These are phyloP conservation scores for Embidobia sp. DNA, from an alignment of 2,888 invertebrate species.

Conservation along the genomic window DNA sequence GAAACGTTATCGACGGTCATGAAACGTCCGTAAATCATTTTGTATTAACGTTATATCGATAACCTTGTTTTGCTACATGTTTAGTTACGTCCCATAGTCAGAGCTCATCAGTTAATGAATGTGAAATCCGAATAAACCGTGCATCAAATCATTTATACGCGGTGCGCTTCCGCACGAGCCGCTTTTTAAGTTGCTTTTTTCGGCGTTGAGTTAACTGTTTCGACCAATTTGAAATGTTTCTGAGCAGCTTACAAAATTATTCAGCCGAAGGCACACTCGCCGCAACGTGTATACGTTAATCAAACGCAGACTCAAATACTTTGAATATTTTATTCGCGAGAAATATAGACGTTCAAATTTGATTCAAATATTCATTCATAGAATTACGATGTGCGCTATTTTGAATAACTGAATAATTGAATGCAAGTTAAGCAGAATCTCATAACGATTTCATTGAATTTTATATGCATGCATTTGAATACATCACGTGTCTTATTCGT, in stretches of 20 bases:
- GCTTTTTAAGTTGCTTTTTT: too few relatives aligned
- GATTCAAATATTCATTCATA: constrained; percentile 57
- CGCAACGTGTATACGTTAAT: constrained; percentile 19
- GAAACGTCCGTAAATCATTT: too few relatives aligned
- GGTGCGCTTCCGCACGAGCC: too few relatives aligned
- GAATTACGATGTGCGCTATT: constrained; percentile 54
- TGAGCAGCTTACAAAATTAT: constrained; percentile 6
- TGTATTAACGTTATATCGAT: too few relatives aligned
- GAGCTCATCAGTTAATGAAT: constrained; percentile 14
- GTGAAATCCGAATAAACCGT: constrained; percentile 15
- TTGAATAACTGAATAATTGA: constrained; percentile 64
- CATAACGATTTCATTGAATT: constrained; percentile 60
- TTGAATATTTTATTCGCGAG: constrained; percentile 30
- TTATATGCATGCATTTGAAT: constrained; percentile 59
- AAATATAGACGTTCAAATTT: constrained; percentile 42
- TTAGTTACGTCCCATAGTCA: constrained; percentile 14
- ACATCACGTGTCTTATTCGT: constrained; percentile 36
- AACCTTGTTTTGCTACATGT: neutral
- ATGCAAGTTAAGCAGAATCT: constrained; percentile 56
- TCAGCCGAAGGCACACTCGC: neutral
- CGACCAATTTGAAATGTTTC: neutral
- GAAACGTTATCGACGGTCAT: too few relatives aligned
- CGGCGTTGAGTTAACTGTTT: neutral
- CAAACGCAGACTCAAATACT: constrained; percentile 18
- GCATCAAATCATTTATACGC: neutral